Percentiles rank a stretch among this genome's conserved stretches.
Evolutionary conservation across 2,797 vertebrate species (phyloP).

Genomic region (Channa striata): DNA sequence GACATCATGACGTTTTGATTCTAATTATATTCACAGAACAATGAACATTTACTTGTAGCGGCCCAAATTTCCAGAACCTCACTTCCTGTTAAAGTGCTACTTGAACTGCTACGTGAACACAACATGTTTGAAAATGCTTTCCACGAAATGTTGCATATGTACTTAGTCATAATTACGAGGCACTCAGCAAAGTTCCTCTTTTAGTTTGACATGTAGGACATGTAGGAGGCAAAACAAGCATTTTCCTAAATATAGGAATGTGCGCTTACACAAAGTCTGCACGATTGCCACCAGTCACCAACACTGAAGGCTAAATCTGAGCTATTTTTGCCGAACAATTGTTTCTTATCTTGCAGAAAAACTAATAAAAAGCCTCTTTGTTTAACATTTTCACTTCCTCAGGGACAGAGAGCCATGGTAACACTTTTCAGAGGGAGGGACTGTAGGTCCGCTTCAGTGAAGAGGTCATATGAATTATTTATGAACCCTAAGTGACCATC

Average conservation of each 20-base stretch:
- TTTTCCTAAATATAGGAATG: neutral
- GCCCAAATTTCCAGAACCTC: too few relatives aligned
- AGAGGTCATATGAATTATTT: conserved; percentile 81
- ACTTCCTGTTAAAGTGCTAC: neutral
- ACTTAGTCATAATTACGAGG: neutral
- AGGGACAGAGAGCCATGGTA: conserved; percentile 52
- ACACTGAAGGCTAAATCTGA: conserved; percentile 5
- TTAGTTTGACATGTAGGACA: neutral
- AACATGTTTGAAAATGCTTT: too few relatives aligned
- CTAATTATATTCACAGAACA: too few relatives aligned
- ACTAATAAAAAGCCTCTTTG: conserved; percentile 74
- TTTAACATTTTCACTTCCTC: conserved; percentile 76
- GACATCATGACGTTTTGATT: too few relatives aligned
- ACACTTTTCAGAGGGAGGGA: conserved; percentile 42
- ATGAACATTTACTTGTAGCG: too few relatives aligned
- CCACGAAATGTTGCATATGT: neutral
- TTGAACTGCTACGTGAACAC: too few relatives aligned
- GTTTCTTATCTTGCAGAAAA: conserved; percentile 52
- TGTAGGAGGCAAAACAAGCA: neutral
- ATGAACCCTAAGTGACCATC: conserved; percentile 58
- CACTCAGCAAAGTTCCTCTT: conserved; percentile 5
- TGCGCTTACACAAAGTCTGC: conserved; percentile 1
- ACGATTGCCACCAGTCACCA: conserved; percentile 18
- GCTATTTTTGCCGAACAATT: conserved; percentile 59
- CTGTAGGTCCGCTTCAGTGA: conserved; percentile 40